phyloP scores from a whole-genome alignment of 2,113 vertebrate genomes.

The Scalopus aquaticus region DNA sequence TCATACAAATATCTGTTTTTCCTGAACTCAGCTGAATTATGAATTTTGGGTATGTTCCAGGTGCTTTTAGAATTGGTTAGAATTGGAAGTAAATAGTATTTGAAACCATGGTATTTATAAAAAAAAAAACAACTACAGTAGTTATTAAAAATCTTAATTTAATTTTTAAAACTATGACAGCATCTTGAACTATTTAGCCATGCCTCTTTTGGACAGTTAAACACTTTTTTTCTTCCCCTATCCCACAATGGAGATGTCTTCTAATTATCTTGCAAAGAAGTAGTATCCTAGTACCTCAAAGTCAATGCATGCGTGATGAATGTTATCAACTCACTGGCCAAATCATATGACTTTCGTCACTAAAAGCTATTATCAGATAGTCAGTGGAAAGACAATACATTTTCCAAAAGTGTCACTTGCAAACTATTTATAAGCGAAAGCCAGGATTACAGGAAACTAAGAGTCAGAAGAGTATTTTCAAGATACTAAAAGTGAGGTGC shows the following conservation, averaged over 20 bases:
- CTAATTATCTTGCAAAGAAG: slow-evolving; percentile 2
- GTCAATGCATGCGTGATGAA: background rate
- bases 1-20: slow-evolving; percentile 1
- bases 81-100: background rate
- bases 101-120: background rate
- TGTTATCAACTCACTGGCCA: background rate
- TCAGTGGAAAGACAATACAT: background rate
- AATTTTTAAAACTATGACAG: background rate
- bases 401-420: background rate
- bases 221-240: background rate
- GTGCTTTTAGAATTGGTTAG: background rate
- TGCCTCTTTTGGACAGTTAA: background rate
- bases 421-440: background rate
- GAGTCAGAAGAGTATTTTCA: background rate
- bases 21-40: background rate
- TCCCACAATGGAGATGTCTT: background rate
- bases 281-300: background rate
- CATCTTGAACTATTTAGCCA: background rate
- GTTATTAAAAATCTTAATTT: slow-evolving; percentile 22
- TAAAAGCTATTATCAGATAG: background rate
- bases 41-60: background rate
- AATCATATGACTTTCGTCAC: background rate
- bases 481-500: background rate
- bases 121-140: background rate
- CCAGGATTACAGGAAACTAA: background rate